A percentile compares a stretch with the other conserved stretches of the same genome.
Evolutionary conservation across 2,797 vertebrate species (phyloP).

Genomic region (Masticophis lateralis): DNA sequence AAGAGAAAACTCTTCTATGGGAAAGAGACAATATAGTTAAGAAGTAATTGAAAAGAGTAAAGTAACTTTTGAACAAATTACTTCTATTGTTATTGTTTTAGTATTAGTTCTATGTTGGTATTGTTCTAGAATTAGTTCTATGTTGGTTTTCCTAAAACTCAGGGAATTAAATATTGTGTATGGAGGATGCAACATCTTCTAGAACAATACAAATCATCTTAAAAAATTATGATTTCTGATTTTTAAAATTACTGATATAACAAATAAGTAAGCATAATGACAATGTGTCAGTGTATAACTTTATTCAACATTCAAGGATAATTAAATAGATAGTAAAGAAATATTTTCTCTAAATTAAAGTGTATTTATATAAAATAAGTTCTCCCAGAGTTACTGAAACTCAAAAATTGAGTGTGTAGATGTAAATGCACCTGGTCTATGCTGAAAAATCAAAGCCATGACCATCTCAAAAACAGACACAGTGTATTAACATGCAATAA

Average conservation of each 20-base stretch:
- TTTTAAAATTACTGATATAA: constrained; percentile 17
- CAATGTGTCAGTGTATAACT: constrained; percentile 24
- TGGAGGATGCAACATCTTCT: not conserved
- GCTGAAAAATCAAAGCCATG: constrained; percentile 59
- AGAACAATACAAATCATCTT: not conserved
- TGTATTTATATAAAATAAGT: constrained; percentile 45
- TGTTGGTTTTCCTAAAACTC: not conserved
- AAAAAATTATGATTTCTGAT: not conserved
- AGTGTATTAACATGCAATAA: constrained; percentile 52
- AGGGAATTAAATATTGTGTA: not conserved
- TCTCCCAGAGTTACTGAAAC: constrained; percentile 56
- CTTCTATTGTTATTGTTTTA: not conserved
- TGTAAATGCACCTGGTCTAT: constrained; percentile 73
- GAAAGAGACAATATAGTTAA: not conserved
- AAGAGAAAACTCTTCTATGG: not conserved
- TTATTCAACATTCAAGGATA: constrained; percentile 49
- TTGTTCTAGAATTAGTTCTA: not conserved
- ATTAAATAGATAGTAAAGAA: constrained; percentile 39
- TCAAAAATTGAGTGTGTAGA: constrained; percentile 64
- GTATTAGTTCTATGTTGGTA: not conserved
- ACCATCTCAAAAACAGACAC: constrained; percentile 55
- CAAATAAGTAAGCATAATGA: constrained; percentile 36
- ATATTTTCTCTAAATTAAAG: constrained; percentile 42
- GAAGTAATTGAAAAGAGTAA: not conserved
- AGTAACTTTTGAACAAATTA: not conserved